These are phyloP conservation scores for Acanthosepion lycidas DNA, from an alignment of 2,888 invertebrate genomes.

Conservation along the genomic window DNA sequence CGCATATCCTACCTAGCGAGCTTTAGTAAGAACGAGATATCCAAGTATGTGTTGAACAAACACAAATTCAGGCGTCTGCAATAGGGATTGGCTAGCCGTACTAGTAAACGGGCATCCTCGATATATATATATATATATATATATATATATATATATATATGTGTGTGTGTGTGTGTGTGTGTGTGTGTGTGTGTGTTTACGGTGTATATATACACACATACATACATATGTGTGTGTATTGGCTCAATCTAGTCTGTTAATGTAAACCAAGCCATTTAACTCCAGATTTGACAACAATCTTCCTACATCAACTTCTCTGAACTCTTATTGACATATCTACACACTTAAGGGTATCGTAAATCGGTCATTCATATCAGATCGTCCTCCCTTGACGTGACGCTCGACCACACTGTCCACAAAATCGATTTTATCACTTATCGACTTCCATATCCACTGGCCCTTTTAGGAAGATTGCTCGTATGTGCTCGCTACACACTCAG, in stretches of 20 bases:
- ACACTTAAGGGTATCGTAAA: neutral
- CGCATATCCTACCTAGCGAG: too few species aligned
- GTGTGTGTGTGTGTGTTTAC: too few species aligned
- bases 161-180: too few species aligned
- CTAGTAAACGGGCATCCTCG: too few species aligned
- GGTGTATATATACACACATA: too few species aligned
- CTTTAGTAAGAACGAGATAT: too few species aligned
- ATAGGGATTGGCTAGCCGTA: too few species aligned
- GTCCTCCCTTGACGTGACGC: neutral
- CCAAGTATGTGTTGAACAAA: too few species aligned
- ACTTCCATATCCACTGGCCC: neutral
- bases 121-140: neutral
- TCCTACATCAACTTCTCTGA: neutral
- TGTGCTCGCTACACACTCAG: neutral
- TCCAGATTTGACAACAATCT: neutral
- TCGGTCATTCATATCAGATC: neutral
- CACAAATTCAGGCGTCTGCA: too few species aligned
- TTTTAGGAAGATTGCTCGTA: neutral
- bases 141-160: neutral
- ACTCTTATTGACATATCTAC: neutral
- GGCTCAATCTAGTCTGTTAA: neutral
- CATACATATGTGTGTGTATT: neutral
- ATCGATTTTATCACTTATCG: neutral
- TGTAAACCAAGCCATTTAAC: neutral
- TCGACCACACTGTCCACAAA: neutral